Percentiles rank a stretch among this genome's conserved stretches.
phyloP scores from a whole-genome alignment of 2,888 invertebrate species.

The Agrotis exclamationis region DNA sequence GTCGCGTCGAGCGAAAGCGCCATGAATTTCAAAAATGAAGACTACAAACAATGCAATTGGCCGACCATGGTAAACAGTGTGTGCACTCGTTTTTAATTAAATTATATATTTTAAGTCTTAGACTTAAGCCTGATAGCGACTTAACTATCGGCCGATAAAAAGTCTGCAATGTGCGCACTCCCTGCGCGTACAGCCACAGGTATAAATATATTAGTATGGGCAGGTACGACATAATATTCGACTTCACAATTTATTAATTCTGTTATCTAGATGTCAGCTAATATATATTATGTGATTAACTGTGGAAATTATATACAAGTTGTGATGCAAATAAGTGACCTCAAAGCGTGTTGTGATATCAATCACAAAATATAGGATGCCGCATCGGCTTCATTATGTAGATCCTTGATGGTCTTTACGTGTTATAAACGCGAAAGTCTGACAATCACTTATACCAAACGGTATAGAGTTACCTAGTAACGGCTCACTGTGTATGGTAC shows the following conservation, averaged over 20 bases:
- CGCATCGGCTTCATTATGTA: background rate
- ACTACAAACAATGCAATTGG: constrained; percentile 48
- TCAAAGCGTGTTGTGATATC: background rate
- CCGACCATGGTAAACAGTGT: constrained; percentile 58
- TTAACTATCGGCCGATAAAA: constrained; percentile 53
- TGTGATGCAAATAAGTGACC: background rate
- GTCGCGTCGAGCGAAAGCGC: constrained; percentile 25
- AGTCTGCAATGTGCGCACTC: constrained; percentile 58
- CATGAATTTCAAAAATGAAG: constrained; percentile 48
- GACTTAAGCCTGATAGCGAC: constrained; percentile 40
- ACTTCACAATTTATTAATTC: background rate
- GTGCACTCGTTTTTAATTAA: constrained; percentile 58
- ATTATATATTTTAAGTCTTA: constrained; percentile 52
- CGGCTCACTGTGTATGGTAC: background rate
- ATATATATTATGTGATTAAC: background rate
- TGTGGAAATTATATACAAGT: background rate
- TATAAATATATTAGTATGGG: background rate
- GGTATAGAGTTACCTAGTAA: background rate
- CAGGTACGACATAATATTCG: background rate
- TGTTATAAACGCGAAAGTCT: background rate
- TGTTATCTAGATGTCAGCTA: background rate
- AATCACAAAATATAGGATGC: background rate
- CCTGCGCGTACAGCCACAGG: constrained; percentile 34
- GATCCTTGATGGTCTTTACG: background rate
- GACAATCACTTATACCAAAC: background rate